These are phyloP conservation scores for Coccyzus lansbergi DNA, from an alignment of 2,797 vertebrate genomes.

Conservation along the genomic window DNA sequence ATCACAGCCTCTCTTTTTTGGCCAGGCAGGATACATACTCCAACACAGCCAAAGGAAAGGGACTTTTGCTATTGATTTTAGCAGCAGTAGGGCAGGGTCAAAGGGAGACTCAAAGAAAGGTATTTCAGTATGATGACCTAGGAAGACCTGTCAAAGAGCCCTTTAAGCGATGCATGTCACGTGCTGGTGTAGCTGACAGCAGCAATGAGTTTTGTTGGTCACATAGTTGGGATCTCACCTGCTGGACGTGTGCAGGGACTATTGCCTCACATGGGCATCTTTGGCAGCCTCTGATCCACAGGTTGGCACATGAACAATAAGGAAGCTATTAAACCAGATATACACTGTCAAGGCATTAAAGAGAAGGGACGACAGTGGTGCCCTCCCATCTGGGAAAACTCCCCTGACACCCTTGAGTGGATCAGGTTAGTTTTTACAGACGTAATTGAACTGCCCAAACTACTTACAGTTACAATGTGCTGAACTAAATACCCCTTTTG, in stretches of 20 bases:
- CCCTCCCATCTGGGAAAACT: neutral
- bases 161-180: neutral
- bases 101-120: neutral
- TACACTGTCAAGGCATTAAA: accelerated
- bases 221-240: neutral
- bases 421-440: neutral
- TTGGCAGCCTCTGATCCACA: neutral
- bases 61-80: neutral
- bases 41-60: neutral
- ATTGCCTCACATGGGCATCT: neutral
- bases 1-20: neutral
- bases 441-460: neutral
- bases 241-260: accelerated
- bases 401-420: neutral
- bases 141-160: neutral
- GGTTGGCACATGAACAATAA: accelerated
- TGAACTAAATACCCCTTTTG: neutral
- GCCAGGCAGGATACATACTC: neutral
- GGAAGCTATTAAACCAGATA: neutral
- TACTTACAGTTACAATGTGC: neutral
- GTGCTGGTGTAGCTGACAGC: neutral
- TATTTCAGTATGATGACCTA: neutral
- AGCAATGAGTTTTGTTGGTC: neutral
- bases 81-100: neutral
- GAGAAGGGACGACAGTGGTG: neutral